phyloP scores from a whole-genome alignment of 2,888 invertebrate species.

The Mamestra brassicae region DNA sequence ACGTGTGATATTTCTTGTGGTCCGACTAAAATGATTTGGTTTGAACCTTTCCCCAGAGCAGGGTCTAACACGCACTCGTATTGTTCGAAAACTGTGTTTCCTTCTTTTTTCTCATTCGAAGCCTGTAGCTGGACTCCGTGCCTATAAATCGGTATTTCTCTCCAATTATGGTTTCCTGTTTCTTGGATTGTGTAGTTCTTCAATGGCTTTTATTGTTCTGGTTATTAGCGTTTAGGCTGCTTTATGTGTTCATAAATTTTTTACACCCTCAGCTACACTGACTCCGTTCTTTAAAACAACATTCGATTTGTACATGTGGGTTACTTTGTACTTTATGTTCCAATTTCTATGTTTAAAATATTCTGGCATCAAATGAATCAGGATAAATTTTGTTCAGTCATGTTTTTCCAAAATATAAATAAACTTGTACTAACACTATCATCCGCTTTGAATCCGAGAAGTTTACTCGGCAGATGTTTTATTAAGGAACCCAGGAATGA shows the following conservation, averaged over 20 bases:
- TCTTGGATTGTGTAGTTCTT: constrained; percentile 41
- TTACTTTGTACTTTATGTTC: constrained; percentile 28
- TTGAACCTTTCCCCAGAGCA: constrained; percentile 63
- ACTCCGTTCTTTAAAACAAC: constrained; percentile 19
- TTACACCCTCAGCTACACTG: constrained; percentile 28
- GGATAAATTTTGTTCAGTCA: constrained; percentile 48
- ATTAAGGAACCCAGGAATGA: constrained; percentile 78
- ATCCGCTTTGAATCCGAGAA: constrained; percentile 67
- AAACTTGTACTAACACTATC: constrained; percentile 65
- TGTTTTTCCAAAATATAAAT: constrained; percentile 70
- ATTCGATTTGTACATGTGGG: constrained; percentile 11
- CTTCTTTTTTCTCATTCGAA: constrained; percentile 51
- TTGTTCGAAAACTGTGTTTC: constrained; percentile 44
- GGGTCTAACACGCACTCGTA: constrained; percentile 49
- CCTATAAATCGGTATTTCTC: constrained; percentile 47
- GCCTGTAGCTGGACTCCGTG: constrained; percentile 47
- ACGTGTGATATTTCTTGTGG: constrained; percentile 80
- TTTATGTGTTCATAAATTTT: constrained; percentile 35
- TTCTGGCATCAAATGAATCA: constrained; percentile 50
- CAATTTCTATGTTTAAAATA: constrained; percentile 29
- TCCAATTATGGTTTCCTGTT: constrained; percentile 65
- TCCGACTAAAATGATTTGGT: constrained; percentile 71
- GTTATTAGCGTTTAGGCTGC: constrained; percentile 46
- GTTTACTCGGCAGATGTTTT: constrained; percentile 75
- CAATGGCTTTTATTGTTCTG: constrained; percentile 53